These are phyloP conservation scores for Neodiprion lecontei DNA, from an alignment of 1,140 invertebrate genomes.

Conservation along the genomic window DNA sequence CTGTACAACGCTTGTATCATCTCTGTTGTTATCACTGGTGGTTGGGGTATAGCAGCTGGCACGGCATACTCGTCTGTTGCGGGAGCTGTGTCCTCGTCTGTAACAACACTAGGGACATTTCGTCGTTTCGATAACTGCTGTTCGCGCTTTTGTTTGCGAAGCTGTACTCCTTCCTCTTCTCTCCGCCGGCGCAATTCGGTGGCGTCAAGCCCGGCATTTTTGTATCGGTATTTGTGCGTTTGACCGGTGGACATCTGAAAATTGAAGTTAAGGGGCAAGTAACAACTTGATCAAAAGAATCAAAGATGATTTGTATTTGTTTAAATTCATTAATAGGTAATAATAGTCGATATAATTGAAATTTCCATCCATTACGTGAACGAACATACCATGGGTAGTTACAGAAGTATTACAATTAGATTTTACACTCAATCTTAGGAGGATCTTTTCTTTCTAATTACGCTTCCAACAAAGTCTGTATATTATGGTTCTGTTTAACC, in stretches of 20 bases:
- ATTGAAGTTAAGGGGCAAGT: slow-evolving; percentile 8
- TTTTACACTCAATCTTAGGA: no score
- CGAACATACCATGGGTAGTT: neutral
- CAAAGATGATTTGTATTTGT: neutral
- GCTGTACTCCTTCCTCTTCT: slow-evolving; percentile 96
- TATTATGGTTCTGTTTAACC: no score
- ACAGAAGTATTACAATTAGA: slow-evolving; percentile 36
- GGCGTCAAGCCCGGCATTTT: slow-evolving; percentile 91
- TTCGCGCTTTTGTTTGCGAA: slow-evolving; percentile 95
- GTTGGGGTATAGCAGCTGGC: slow-evolving; percentile 41
- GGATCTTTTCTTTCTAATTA: no score
- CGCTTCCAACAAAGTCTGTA: no score
- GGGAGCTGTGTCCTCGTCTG: slow-evolving; percentile 63
- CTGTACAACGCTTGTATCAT: slow-evolving; percentile 89
- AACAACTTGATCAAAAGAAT: neutral
- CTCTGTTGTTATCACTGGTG: slow-evolving; percentile 71
- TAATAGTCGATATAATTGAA: slow-evolving; percentile 32
- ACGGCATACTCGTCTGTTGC: slow-evolving; percentile 45
- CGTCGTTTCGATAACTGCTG: slow-evolving; percentile 90
- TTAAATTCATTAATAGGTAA: neutral
- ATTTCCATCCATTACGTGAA: no score
- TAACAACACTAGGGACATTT: slow-evolving; percentile 73
- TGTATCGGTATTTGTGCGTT: slow-evolving; percentile 92
- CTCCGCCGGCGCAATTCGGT: slow-evolving; percentile 89
- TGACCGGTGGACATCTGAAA: slow-evolving; percentile 74